Evolutionary conservation across 2,797 vertebrate genomes (phyloP).

Genomic region (Hydrocynus forskahlii): DNA sequence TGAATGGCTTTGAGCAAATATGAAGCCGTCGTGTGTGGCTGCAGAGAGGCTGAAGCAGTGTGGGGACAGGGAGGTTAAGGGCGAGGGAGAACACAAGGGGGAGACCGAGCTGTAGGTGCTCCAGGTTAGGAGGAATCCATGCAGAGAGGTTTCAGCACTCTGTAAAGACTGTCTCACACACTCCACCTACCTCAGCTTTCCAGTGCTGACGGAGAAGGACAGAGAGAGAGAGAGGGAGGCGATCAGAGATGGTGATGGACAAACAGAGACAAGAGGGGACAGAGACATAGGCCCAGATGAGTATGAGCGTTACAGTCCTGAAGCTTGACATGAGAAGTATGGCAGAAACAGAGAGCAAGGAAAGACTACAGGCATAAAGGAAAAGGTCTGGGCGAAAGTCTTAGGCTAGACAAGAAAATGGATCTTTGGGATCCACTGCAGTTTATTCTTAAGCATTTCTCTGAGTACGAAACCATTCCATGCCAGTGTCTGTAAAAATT

Average conservation of each 20-base stretch:
- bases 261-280: slow-evolving; percentile 60
- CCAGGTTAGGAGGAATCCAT: slow-evolving; percentile 56
- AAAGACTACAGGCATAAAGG: slow-evolving; percentile 32
- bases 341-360: slow-evolving; percentile 28
- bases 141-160: slow-evolving; percentile 63
- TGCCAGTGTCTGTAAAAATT: too few relatives aligned
- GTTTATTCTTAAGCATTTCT: too few relatives aligned
- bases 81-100: slow-evolving; percentile 29
- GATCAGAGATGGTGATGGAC: slow-evolving; percentile 50
- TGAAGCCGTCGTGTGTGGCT: slow-evolving; percentile 6
- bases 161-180: slow-evolving; percentile 57
- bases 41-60: slow-evolving; percentile 33
- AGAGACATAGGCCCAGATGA: slow-evolving; percentile 34
- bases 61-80: slow-evolving; percentile 5
- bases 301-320: slow-evolving; percentile 16
- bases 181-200: slow-evolving; percentile 82
- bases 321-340: slow-evolving; percentile 38
- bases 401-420: too few relatives aligned
- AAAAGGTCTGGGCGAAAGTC: not conserved
- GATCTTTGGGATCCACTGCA: too few relatives aligned
- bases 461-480: too few relatives aligned
- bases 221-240: slow-evolving; percentile 54
- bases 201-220: slow-evolving; percentile 77
- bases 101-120: slow-evolving; percentile 27
- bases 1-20: not conserved